Conservation (phyloP, 2,888 invertebrate genomes). For the Melinopterus prodromus region DNA sequence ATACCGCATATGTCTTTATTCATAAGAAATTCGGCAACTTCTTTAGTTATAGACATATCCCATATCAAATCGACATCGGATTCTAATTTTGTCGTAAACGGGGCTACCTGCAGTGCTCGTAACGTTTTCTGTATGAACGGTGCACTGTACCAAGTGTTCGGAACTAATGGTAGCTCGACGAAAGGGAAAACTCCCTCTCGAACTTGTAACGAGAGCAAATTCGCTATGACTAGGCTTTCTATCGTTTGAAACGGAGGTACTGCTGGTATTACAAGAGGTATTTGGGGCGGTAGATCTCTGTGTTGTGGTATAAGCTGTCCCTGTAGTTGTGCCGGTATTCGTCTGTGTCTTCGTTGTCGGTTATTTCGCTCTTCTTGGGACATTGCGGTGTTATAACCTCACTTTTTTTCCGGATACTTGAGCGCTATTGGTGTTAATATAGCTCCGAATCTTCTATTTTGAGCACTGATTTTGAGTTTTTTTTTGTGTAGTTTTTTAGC, state of each 20-base stretch:
- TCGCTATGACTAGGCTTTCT: background rate
- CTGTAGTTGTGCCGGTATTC: background rate
- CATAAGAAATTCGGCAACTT: background rate
- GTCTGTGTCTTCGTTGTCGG: background rate
- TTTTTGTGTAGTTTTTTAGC: background rate
- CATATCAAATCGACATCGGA: background rate
- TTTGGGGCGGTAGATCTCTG: background rate
- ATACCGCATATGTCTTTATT: background rate
- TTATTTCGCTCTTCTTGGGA: background rate
- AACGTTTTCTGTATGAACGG: background rate
- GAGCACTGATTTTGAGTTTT: background rate
- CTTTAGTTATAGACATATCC: background rate
- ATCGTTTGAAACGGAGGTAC: background rate
- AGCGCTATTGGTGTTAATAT: background rate
- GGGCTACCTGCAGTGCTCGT: background rate
- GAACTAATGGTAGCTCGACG: background rate
- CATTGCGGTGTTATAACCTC: background rate
- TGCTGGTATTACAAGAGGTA: background rate
- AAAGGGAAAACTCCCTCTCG: background rate
- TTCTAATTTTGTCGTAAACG: background rate
- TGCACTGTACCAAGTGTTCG: background rate
- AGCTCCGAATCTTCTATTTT: background rate
- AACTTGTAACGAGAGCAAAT: background rate
- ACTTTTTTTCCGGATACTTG: background rate
- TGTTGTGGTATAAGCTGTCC: background rate